Base-by-base conservation (phyloP, 2,888 invertebrate genomes). In the Spilosoma lubricipeda region DNA sequence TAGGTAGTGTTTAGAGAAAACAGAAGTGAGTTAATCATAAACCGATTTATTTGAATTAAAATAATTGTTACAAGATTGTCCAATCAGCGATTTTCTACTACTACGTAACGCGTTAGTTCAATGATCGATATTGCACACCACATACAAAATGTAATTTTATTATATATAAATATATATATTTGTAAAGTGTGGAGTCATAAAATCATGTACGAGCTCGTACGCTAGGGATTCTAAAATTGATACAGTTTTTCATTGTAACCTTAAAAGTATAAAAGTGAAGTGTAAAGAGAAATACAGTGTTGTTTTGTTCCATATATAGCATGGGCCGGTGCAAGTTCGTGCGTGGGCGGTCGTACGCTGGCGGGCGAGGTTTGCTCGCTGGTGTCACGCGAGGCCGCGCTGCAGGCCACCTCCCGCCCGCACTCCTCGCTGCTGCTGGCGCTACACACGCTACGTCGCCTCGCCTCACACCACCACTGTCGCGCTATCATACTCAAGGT, bases 401-500 rank as follows among this genome's bases (percentile, higher is more conserved):
- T 79, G 70, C 82, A 77, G 81, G 74, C 87, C 84, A 42, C 78
- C 30, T 27, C 90, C 74, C 82, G 86, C 64, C 45, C 84, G 67
- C 85, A 83, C 67, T 78, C 79, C 0, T 79, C 92, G 66, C 84
- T 93, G 74, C 83, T 91, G 59, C 84, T 88, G 67, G 91, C 96
- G 11, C 75, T 91, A 72, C 84, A 89, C 66, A 83, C 89, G 42
- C 80, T 92, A 71, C 93, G 96, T 20, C 97, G 97, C 85, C 93
- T 96, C 74, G 92, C 96, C 73, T 90, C 91, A 59, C 96, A 96
- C 66, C 94, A 96, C 23, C 97, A 97, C 85, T 97, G 97, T 85
- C 93, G 97, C 65, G 91, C 96, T 23, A 91, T 97, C 68, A 91
- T 97, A 65, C 88, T 96, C 0, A 97, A 97, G 96, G 97, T 97